Percentiles rank a stretch among this genome's conserved stretches.
phyloP scores from a whole-genome alignment of 2,113 vertebrate genomes.

The Xiphias gladius region DNA sequence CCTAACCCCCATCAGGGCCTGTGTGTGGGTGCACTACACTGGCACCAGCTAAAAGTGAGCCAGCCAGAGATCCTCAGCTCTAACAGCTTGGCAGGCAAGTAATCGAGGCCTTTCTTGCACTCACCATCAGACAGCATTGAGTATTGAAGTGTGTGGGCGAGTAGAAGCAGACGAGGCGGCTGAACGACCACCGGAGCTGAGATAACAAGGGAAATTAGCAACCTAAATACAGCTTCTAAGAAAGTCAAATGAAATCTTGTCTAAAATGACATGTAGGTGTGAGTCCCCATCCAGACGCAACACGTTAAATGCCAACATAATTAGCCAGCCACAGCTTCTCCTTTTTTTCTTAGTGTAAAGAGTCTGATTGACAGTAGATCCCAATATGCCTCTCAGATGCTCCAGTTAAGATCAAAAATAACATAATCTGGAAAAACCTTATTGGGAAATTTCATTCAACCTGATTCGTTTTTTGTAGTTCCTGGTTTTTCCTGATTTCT shows the following conservation, averaged over 20 bases:
- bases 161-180: conserved; percentile 40
- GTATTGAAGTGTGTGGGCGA: conserved; percentile 61
- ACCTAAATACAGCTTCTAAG: conserved; percentile 26
- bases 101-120: conserved; percentile 51
- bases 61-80: conserved; percentile 46
- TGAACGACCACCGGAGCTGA: conserved; percentile 41
- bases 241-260: conserved; percentile 34
- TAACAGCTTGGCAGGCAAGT: conserved; percentile 67
- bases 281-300: conserved; percentile 2
- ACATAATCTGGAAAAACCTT: no score
- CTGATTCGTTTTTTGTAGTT: neutral
- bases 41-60: conserved; percentile 51
- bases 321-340: neutral
- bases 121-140: conserved; percentile 56
- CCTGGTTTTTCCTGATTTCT: no score
- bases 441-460: neutral
- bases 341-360: neutral
- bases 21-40: conserved; percentile 57
- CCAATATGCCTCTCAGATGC: neutral
- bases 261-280: neutral
- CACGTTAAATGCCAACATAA: conserved; percentile 9
- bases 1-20: conserved; percentile 18
- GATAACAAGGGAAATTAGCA: conserved; percentile 63
- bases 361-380: neutral
- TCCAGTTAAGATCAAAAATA: neutral